Evolutionary conservation across 1,140 invertebrate species (phyloP), one percentile per base, ranked within the genome.

Genomic region (Cydia amplana): DNA sequence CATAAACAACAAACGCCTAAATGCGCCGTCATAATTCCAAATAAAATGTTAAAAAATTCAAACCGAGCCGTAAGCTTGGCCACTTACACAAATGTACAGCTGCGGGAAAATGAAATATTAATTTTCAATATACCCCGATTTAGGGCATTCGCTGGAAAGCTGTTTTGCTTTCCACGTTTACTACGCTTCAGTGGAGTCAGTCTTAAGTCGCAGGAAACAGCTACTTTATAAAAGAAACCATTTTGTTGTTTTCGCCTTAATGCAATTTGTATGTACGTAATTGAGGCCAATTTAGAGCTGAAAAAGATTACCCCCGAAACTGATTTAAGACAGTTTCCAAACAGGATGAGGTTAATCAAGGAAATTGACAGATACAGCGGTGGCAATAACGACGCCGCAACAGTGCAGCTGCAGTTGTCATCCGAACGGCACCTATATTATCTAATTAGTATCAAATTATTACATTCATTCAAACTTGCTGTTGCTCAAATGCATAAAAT

Each of bases 91-190:
- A 36, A 70, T 70, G 32, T 70, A 40, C 64, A 18, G 32, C 32
- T 43, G 65, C 32, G 28, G 32, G 7, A 67, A 18, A 6, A 70
- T 70, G 12, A 55, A 74, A 74, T 55, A 73, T 49, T 55, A 55
- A 51, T 51, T 73, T 73, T 51, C 51, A 70, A 36, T 70, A 18
- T 10, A 51, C 25, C 73, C 63, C 32, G 73, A 74, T 25, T 64
- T 32, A 36, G n/a, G 72, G 75, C 55, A 60, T 60, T 60, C 23
- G 20, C 55, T 23, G 55, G 55, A 60, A 18, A 60, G 55, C 55
- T 18, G 9, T 63, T 36, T 72, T 75, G 55, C 74, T 74, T 73
- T 77, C 60, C 73, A 73, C 70, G 43, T 74, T 72, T 43, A 40
- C 60, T 70, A 77, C 32, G 76, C 64, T 25, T 36, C 28, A 70